Percentiles rank a stretch among this genome's conserved stretches.
Evolutionary conservation across 2,888 invertebrate genomes (phyloP).

Genomic region (Monochamus alternatus): DNA sequence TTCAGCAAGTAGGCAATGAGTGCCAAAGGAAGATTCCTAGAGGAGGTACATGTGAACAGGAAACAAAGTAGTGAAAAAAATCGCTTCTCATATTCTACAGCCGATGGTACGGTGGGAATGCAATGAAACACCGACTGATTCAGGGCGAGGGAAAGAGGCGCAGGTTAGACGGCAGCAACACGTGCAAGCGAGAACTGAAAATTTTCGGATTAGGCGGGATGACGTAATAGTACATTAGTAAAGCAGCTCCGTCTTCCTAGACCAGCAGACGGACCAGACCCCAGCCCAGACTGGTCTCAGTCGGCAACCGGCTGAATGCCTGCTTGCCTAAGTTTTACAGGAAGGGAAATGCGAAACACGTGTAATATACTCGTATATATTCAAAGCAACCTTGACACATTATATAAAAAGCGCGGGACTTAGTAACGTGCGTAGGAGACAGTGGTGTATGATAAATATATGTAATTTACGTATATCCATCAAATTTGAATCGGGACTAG

Average conservation of each 20-base stretch:
- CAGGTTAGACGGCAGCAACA: not conserved
- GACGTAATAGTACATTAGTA: constrained; percentile 8
- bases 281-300: not conserved
- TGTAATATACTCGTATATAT: constrained; percentile 47
- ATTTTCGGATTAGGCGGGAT: constrained; percentile 1
- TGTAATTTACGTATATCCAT: too few relatives aligned
- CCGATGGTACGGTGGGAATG: not conserved
- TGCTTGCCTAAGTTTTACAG: constrained; percentile 27
- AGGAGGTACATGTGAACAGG: too few relatives aligned
- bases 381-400: constrained; percentile 53
- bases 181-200: not conserved
- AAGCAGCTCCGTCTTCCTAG: not conserved
- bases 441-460: not conserved
- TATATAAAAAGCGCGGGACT: constrained; percentile 53
- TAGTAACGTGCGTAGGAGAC: not conserved
- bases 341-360: constrained; percentile 53
- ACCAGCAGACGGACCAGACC: not conserved
- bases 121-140: not conserved
- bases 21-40: too few relatives aligned
- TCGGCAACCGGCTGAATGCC: not conserved
- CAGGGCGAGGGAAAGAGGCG: constrained; percentile 6
- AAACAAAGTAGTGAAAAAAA: too few relatives aligned
- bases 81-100: too few relatives aligned
- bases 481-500: too few relatives aligned
- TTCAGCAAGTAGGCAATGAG: too few relatives aligned